A percentile compares a stretch with the other conserved stretches of the same genome.
These are phyloP conservation scores for Nesoenas mayeri DNA, from an alignment of 2,113 vertebrate genomes.

Conservation along the genomic window DNA sequence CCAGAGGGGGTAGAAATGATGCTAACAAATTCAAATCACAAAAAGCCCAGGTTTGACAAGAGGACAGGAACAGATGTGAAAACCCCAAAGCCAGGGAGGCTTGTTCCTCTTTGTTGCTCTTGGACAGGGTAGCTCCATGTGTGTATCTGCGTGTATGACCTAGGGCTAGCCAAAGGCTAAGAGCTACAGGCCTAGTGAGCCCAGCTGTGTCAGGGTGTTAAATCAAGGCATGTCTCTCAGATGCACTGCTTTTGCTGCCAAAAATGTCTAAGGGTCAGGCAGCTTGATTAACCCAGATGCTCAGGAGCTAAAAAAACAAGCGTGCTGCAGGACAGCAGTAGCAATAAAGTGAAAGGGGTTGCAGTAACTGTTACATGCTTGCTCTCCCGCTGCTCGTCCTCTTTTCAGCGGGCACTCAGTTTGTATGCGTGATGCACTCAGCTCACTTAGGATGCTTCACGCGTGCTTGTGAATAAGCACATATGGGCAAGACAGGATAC, in stretches of 20 bases:
- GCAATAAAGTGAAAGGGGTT: neutral
- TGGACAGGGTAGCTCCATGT: neutral
- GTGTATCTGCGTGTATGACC: neutral
- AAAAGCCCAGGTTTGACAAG: neutral
- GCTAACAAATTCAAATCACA: neutral
- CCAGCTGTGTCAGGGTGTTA: constrained; percentile 45
- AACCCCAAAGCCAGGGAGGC: neutral
- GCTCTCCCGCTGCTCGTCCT: neutral
- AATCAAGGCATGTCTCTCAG: constrained; percentile 29
- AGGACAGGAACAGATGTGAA: neutral
- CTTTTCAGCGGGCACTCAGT: neutral
- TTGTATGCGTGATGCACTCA: neutral
- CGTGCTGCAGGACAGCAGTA: neutral
- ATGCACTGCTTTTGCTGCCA: constrained; percentile 35
- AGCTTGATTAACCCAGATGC: constrained; percentile 30
- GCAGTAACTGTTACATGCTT: neutral
- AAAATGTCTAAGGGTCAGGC: constrained; percentile 50
- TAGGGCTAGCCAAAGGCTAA: constrained; percentile 14
- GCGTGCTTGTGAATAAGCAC: neutral
- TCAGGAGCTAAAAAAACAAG: constrained; percentile 26
- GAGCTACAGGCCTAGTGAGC: neutral
- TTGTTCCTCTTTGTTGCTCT: constrained; percentile 8
- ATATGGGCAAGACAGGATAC: neutral
- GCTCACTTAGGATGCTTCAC: neutral
- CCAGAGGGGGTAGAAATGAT: neutral